phyloP scores from a whole-genome alignment of 2,113 vertebrate genomes.

The Thomomys bottae region DNA sequence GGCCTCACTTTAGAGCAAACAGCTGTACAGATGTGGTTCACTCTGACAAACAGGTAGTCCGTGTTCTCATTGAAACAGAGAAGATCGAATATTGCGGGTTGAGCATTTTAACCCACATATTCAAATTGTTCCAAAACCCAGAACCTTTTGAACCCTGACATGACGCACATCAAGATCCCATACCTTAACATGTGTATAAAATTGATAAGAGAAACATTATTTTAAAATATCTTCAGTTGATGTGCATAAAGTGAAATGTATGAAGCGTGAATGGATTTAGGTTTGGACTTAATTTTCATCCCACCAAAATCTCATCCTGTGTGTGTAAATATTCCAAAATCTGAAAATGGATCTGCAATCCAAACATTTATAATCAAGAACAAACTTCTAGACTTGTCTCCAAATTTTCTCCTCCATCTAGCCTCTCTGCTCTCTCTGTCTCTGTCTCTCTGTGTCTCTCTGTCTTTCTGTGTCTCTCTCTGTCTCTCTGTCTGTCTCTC shows the following conservation, averaged over 20 bases:
- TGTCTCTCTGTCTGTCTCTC: too few species aligned
- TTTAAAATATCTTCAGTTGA: not conserved
- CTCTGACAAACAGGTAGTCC: not conserved
- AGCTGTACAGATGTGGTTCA: not conserved
- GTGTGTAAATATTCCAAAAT: not conserved
- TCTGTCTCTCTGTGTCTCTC: too few species aligned
- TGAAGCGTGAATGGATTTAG: not conserved
- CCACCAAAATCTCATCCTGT: not conserved
- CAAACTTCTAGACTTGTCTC: not conserved
- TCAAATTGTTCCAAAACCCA: not conserved
- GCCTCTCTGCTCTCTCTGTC: too few species aligned
- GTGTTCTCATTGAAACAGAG: not conserved
- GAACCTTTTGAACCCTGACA: not conserved
- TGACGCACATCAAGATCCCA: not conserved
- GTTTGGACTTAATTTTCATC: not conserved
- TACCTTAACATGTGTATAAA: not conserved
- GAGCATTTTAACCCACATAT: not conserved
- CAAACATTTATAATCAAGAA: not conserved
- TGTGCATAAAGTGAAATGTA: not conserved
- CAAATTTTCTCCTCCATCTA: not conserved
- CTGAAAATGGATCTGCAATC: not conserved
- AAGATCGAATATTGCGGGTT: not conserved
- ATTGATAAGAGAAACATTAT: not conserved
- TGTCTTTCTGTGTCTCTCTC: too few species aligned
- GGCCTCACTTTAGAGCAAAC: not conserved